Percentiles rank a stretch among this genome's conserved stretches.
These are phyloP conservation scores for Nasua narica DNA, from an alignment of 2,797 vertebrate genomes.

Conservation along the genomic window DNA sequence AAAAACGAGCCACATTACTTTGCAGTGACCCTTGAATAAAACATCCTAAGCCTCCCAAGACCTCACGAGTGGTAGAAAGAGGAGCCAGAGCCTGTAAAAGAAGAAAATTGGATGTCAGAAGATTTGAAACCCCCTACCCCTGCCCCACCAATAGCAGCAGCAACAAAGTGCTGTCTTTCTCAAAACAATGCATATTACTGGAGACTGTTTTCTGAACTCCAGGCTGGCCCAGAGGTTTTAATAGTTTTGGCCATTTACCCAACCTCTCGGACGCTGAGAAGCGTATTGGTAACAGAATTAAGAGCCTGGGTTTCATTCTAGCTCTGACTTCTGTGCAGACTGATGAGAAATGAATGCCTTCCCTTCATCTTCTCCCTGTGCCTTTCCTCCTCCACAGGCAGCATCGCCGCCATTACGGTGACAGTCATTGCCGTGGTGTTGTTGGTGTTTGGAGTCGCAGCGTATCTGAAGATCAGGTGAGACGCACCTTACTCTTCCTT, in stretches of 20 bases:
- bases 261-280: background rate
- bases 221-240: background rate
- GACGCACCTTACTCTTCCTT: background rate
- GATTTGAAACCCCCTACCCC: background rate
- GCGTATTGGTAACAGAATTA: background rate
- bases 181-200: background rate
- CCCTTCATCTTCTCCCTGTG: background rate
- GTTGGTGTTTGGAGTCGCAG: constrained; percentile 82
- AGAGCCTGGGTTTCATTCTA: background rate
- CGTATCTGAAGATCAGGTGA: constrained; percentile 87
- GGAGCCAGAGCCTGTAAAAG: background rate
- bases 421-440: constrained; percentile 82
- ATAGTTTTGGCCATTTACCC: background rate
- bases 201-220: background rate
- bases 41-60: background rate
- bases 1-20: background rate
- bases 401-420: constrained; percentile 85
- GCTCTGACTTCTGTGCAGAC: background rate
- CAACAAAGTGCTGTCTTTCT: background rate
- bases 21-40: background rate
- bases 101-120: background rate
- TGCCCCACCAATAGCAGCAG: too few relatives aligned
- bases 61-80: background rate
- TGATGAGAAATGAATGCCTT: background rate
- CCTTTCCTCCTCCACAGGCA: constrained; percentile 73